Evolutionary conservation across 64 coral and sea anemone genomes (phyloP).

Genomic region (Actinia equina): DNA sequence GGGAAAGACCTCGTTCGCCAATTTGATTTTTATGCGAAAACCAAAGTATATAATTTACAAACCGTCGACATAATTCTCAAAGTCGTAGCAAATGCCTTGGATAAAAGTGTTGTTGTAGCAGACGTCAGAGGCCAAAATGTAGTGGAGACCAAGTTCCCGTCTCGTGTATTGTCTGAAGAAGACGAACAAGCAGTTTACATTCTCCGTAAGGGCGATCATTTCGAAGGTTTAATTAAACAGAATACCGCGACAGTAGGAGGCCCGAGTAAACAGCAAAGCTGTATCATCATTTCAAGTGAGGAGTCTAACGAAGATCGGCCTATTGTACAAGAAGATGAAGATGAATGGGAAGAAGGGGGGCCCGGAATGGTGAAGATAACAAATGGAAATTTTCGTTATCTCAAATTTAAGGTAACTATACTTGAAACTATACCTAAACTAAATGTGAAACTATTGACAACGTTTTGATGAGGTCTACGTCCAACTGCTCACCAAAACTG

Average conservation of each 20-base stretch:
- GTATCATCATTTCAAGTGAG: no score
- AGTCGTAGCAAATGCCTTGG: conserved; percentile 6
- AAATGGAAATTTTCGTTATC: background rate
- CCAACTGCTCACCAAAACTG: no score
- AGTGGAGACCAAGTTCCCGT: background rate
- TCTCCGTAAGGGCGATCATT: conserved; percentile 21
- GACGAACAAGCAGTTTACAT: background rate
- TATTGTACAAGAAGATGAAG: background rate
- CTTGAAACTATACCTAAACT: background rate
- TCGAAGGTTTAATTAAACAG: background rate
- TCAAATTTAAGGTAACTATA: background rate
- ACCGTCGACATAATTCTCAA: conserved; percentile 18
- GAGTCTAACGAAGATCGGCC: background rate
- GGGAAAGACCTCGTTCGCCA: conserved; percentile 8
- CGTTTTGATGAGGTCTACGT: no score
- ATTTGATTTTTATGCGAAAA: conserved; percentile 20
- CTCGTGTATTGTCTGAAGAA: background rate
- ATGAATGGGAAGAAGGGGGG: background rate
- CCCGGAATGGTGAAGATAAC: background rate
- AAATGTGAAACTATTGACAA: no score
- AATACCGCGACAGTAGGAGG: no score
- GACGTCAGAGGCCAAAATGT: background rate
- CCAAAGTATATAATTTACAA: conserved; percentile 16
- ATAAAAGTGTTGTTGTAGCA: conserved; percentile 2
- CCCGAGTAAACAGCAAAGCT: no score